These are phyloP conservation scores for Nerophis ophidion DNA, from an alignment of 2,113 vertebrate genomes.

Conservation along the genomic window DNA sequence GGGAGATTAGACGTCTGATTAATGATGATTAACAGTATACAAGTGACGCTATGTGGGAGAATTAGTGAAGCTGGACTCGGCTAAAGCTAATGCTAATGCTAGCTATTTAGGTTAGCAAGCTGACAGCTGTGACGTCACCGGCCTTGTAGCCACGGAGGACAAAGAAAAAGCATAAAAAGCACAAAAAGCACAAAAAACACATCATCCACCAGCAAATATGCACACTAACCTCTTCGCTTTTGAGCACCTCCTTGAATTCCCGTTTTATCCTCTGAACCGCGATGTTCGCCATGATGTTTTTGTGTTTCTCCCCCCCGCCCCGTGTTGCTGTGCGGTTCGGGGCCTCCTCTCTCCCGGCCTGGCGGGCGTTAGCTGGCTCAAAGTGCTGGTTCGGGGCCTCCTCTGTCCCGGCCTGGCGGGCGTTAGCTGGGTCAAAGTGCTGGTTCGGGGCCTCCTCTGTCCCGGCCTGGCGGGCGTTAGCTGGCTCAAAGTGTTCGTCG, in stretches of 20 bases:
- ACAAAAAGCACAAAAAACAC: too few species aligned
- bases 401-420: conserved; percentile 51
- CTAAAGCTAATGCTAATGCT: conserved; percentile 22
- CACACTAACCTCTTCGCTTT: conserved; percentile 92
- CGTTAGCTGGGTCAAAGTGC: conserved; percentile 43
- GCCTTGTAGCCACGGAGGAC: conserved; percentile 2
- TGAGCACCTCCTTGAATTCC: conserved; percentile 98
- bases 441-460: conserved; percentile 66
- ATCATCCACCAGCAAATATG: neutral
- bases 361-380: conserved; percentile 41
- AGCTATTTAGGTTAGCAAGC: conserved; percentile 30
- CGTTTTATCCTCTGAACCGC: conserved; percentile 98
- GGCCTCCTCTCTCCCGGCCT: conserved; percentile 65
- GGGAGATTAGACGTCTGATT: neutral
- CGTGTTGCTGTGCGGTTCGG: conserved; percentile 58
- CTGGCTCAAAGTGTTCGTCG: too few species aligned
- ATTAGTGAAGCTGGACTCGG: conserved; percentile 8
- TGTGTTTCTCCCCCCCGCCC: too few species aligned
- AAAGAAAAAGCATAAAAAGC: conserved; percentile 4
- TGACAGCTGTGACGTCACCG: conserved; percentile 49
- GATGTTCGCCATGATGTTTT: conserved; percentile 92
- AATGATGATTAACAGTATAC: too few species aligned
- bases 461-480: conserved; percentile 46
- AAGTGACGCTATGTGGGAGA: too few species aligned
- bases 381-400: conserved; percentile 70